Percentiles rank a stretch among this genome's conserved stretches.
Conservation (phyloP, 2,888 invertebrate genomes). For the Tigriopus californicus region DNA sequence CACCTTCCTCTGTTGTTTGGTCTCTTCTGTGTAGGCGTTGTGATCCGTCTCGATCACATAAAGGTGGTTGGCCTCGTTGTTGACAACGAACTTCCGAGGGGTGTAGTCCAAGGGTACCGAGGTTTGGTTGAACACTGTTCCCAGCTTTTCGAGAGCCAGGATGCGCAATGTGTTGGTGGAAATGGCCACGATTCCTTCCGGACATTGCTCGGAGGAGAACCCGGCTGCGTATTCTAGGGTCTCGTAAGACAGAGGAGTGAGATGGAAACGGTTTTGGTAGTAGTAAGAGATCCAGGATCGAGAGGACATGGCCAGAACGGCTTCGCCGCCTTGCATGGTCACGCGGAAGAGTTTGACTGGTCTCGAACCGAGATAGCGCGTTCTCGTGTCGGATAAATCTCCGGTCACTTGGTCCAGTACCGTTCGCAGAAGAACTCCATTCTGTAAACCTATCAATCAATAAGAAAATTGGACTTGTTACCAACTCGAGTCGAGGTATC, state of each 20-base stretch:
- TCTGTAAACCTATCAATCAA: slow-evolving; percentile 34
- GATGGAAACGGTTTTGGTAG: slow-evolving; percentile 83
- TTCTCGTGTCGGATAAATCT: slow-evolving; percentile 87
- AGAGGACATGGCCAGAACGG: slow-evolving; percentile 92
- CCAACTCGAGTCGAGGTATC: not conserved
- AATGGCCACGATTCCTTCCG: slow-evolving; percentile 97
- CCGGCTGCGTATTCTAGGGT: slow-evolving; percentile 93
- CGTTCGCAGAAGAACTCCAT: slow-evolving; percentile 79
- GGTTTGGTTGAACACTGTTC: slow-evolving; percentile 94
- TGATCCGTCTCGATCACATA: slow-evolving; percentile 92
- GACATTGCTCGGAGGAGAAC: slow-evolving; percentile 86
- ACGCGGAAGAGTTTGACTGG: slow-evolving; percentile 93
- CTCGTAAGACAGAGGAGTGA: slow-evolving; percentile 89
- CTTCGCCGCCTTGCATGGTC: slow-evolving; percentile 83
- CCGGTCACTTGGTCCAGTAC: slow-evolving; percentile 90
- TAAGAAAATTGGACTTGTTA: too few species aligned
- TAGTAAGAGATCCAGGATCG: slow-evolving; percentile 96
- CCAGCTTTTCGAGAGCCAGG: slow-evolving; percentile 89
- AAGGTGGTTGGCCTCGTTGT: slow-evolving; percentile 71
- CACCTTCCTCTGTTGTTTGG: slow-evolving; percentile 71
- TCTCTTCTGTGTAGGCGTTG: slow-evolving; percentile 91
- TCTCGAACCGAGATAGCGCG: slow-evolving; percentile 83
- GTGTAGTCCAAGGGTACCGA: slow-evolving; percentile 84
- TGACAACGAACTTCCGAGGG: slow-evolving; percentile 81
- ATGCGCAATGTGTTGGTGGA: slow-evolving; percentile 92